Evolutionary conservation across 2,113 vertebrate species (phyloP), one percentile per base, ranked within the genome.

Genomic region (Colinus virginianus): DNA sequence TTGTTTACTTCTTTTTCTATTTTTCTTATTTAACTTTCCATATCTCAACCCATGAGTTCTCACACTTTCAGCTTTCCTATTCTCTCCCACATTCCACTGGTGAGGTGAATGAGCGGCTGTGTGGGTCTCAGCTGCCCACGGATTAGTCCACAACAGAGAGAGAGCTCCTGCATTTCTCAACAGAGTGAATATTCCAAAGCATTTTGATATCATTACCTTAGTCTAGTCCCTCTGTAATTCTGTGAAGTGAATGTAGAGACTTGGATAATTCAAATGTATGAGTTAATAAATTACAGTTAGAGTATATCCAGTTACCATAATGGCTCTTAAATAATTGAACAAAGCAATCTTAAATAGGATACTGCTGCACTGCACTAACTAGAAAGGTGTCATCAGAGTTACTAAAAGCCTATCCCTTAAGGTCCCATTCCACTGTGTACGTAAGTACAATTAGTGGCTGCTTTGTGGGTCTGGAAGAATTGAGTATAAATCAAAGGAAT

Each of bases 321-420:
- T 95, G 82, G 83, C 77, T 94, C 55, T 92, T 96, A 92, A 95
- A 95, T 96, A 96, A 95, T 96, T 96, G 94, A 95, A 96, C 91
- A 87, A 94, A 94, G 94, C 95, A 90, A 69, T 93, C 80, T 94
- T 90, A 90, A 96, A 93, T 82, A 93, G 83, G 71, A 74, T 87
- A 88, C 32, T 61, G 56, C 95, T 94, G 36, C 68, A 80, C 78
- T 19, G 0, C 46, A n/a, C 91, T 92, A 90, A 87, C 95, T 87
- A 94, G 79, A 63, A 70, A 93, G 85, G 86, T 94, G 85, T 95
- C 85, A 90, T 93, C 90, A 69, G 74, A 90, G 79, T 84, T 78
- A 88, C 91, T 92, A 93, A 92, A 92, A 91, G 48, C 22, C 66
- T 74, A 79, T 88, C 78, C 67, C 76, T 94, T 67, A 87, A 84